Percentiles rank a stretch among this genome's conserved stretches.
Conservation (phyloP, 2,797 vertebrate species). For the Leucoraja ocellata region DNA sequence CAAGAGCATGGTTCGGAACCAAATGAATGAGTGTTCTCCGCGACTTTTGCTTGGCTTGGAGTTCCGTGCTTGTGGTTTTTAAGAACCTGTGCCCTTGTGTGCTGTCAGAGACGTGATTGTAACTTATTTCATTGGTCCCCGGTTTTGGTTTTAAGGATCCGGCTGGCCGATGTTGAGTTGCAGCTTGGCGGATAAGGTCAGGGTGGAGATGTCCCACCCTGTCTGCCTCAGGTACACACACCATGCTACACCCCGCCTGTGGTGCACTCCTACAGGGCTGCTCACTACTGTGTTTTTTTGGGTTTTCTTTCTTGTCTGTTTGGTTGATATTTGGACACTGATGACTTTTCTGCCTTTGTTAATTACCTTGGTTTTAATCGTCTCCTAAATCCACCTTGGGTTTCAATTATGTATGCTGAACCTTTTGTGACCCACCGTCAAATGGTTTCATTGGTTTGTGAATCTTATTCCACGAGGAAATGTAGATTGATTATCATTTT, state of each 20-base stretch:
- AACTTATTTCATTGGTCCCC: slow-evolving; percentile 44
- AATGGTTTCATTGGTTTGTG: neutral
- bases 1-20: neutral
- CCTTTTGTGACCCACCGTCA: neutral
- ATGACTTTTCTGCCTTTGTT: slow-evolving; percentile 22
- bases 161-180: neutral
- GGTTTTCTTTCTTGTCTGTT: slow-evolving; percentile 22
- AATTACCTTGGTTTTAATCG: neutral
- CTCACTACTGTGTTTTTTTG: neutral
- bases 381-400: neutral
- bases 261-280: neutral
- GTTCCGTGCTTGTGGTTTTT: neutral
- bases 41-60: neutral
- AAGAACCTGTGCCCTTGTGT: slow-evolving; percentile 31
- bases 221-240: neutral
- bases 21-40: neutral
- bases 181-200: neutral
- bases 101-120: slow-evolving; percentile 48
- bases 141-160: slow-evolving; percentile 48
- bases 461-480: slow-evolving; percentile 23
- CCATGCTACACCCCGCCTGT: neutral
- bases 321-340: neutral
- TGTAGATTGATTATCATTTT: slow-evolving; percentile 5
- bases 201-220: neutral
- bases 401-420: slow-evolving; percentile 27